A percentile compares a stretch with the other conserved stretches of the same genome.
Evolutionary conservation across 2,888 invertebrate species (phyloP).

Genomic region (Aquatica leii): DNA sequence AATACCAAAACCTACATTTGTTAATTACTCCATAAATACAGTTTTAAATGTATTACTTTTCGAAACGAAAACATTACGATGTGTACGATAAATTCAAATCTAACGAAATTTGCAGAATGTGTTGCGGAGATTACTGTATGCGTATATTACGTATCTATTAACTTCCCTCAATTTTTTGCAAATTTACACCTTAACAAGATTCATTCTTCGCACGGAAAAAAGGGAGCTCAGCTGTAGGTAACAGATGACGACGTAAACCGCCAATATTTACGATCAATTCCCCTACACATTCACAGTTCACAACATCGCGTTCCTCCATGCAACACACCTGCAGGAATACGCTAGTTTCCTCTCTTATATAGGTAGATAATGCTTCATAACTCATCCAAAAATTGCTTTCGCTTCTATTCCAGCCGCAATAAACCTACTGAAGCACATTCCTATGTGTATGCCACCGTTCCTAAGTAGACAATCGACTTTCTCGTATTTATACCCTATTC

Average conservation of each 20-base stretch:
- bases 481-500: conserved; percentile 37
- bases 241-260: conserved; percentile 61
- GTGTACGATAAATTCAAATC: too few species aligned
- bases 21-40: background rate
- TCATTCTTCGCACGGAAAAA: conserved; percentile 25
- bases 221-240: conserved; percentile 52
- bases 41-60: too few species aligned
- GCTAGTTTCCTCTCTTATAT: conserved; percentile 58
- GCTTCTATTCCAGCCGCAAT: conserved; percentile 60
- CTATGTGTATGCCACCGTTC: conserved; percentile 52
- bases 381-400: conserved; percentile 61
- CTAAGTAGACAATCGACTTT: conserved; percentile 51
- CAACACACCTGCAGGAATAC: conserved; percentile 61
- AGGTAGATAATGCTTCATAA: conserved; percentile 62
- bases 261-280: conserved; percentile 60
- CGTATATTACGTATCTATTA: background rate
- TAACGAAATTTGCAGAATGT: too few species aligned
- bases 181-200: conserved; percentile 33
- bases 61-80: too few species aligned
- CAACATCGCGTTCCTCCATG: conserved; percentile 53
- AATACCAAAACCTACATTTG: background rate
- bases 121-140: background rate
- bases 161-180: conserved; percentile 25
- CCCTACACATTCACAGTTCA: conserved; percentile 52
- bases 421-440: conserved; percentile 57